phyloP scores from a whole-genome alignment of 1,140 invertebrate species.

The Muscidifurax raptorellus region DNA sequence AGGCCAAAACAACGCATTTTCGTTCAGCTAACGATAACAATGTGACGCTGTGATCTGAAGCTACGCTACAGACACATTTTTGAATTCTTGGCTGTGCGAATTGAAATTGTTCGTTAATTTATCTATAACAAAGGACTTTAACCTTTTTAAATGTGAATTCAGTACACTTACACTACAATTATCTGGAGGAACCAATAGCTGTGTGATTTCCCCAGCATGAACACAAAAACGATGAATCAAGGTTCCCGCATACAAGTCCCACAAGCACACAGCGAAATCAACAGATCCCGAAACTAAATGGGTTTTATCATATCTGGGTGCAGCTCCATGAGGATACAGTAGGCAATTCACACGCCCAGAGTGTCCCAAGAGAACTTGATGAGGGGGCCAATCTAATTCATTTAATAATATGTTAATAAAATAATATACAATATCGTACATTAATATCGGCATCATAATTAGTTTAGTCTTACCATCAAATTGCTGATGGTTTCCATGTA shows the following conservation, averaged over 20 bases:
- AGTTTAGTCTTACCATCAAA: slow-evolving; percentile 81
- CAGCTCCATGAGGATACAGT: slow-evolving; percentile 94
- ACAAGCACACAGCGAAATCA: slow-evolving; percentile 98
- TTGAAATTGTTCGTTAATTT: slow-evolving; percentile 28
- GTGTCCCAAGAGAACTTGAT: slow-evolving; percentile 93
- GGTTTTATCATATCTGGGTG: slow-evolving; percentile 93
- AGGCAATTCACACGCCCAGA: slow-evolving; percentile 96
- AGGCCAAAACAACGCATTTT: slow-evolving; percentile 96
- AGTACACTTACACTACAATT: slow-evolving; percentile 87
- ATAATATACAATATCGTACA: background rate
- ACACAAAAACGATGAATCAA: slow-evolving; percentile 97
- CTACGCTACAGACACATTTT: slow-evolving; percentile 97
- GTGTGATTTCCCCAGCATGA: slow-evolving; percentile 94
- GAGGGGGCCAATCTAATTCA: slow-evolving; percentile 89
- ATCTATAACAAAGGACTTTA: background rate
- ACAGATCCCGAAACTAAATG: slow-evolving; percentile 96
- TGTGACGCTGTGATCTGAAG: slow-evolving; percentile 97
- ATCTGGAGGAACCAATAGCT: slow-evolving; percentile 93
- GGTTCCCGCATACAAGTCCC: slow-evolving; percentile 95
- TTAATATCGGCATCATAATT: slow-evolving; percentile 9
- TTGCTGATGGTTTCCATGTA: slow-evolving; percentile 93
- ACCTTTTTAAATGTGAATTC: background rate
- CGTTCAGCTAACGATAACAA: slow-evolving; percentile 94
- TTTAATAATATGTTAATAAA: slow-evolving; percentile 9
- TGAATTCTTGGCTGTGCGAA: slow-evolving; percentile 89